phyloP scores from a whole-genome alignment of 53 echinoderm and acorn worm genomes.

The Stichopus horrens region DNA sequence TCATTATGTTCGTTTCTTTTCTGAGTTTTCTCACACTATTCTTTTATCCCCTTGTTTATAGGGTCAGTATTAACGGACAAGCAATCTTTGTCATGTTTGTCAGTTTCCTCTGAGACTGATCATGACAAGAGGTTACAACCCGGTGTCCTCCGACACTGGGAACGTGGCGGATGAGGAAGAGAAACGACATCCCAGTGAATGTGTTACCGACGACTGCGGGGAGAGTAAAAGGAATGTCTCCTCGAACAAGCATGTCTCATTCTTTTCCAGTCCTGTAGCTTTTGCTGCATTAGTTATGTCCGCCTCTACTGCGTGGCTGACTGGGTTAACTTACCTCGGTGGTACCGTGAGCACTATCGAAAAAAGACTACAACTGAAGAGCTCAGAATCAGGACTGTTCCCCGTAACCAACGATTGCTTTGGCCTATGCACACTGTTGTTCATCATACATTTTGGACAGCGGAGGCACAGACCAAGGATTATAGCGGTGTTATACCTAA shows the following conservation, averaged over 20 bases:
- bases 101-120: no score
- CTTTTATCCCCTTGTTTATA: no score
- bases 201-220: not conserved
- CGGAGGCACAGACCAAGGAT: conserved; percentile 81
- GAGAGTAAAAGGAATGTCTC: not conserved
- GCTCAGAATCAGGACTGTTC: conserved; percentile 78
- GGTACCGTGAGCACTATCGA: conserved; percentile 85
- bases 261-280: conserved; percentile 27
- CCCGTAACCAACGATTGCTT: conserved; percentile 74
- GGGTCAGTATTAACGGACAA: no score
- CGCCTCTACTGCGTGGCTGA: conserved; percentile 33
- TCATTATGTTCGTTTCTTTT: no score
- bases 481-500: conserved; percentile 56
- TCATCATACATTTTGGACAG: conserved; percentile 87
- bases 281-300: conserved; percentile 25
- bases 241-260: not conserved
- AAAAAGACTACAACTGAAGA: conserved; percentile 81
- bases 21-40: no score
- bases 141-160: not conserved
- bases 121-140: not conserved
- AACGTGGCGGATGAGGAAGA: not conserved
- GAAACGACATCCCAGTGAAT: not conserved
- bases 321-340: conserved; percentile 60
- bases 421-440: conserved; percentile 71
- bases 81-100: no score